phyloP scores from a whole-genome alignment of 2,113 vertebrate genomes.

The Petroica traversi region DNA sequence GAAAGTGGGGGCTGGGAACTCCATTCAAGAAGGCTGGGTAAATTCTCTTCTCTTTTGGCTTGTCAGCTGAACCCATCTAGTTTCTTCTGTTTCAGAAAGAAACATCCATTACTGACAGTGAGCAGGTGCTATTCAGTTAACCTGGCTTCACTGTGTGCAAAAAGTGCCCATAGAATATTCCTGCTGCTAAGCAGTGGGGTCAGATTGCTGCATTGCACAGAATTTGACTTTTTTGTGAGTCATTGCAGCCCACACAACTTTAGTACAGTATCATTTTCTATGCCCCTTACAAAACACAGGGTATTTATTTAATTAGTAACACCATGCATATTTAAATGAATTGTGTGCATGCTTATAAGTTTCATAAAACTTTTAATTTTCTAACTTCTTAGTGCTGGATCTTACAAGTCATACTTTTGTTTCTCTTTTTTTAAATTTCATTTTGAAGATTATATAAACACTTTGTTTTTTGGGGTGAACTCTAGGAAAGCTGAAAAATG shows the following conservation, averaged over 20 bases:
- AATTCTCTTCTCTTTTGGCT: not conserved
- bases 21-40: not conserved
- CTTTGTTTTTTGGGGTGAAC: not conserved
- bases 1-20: rapidly evolving
- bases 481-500: not conserved
- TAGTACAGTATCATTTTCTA: not conserved
- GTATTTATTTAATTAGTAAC: not conserved
- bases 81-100: not conserved
- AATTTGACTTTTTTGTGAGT: not conserved
- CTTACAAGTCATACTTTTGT: not conserved
- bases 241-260: not conserved
- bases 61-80: not conserved
- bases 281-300: not conserved
- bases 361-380: not conserved
- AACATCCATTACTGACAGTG: not conserved
- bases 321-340: not conserved
- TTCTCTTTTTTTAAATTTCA: not conserved
- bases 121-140: not conserved
- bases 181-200: not conserved
- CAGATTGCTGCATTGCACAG: not conserved
- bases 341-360: not conserved
- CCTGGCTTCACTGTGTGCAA: not conserved
- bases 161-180: not conserved
- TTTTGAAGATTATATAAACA: not conserved
- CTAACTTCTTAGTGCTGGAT: not conserved